A percentile compares a stretch with the other conserved stretches of the same genome.
Evolutionary conservation across 2,797 vertebrate species (phyloP).

Genomic region (Simalia tracyae): DNA sequence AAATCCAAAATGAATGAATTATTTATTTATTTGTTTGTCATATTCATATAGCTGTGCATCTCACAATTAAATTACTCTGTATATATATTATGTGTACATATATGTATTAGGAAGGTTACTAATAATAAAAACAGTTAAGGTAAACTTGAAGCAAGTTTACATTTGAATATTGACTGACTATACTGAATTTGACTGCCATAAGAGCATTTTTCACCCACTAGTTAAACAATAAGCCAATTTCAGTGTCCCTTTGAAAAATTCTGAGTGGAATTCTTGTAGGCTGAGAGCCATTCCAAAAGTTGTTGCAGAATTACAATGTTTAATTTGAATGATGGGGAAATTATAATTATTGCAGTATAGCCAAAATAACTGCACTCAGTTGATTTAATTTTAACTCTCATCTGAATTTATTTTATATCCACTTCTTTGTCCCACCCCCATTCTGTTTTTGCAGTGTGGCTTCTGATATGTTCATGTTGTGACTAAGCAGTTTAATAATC

Average conservation of each 20-base stretch:
- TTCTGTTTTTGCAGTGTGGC: background rate
- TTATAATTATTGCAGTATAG: background rate
- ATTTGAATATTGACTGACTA: background rate
- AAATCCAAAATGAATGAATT: background rate
- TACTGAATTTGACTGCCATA: background rate
- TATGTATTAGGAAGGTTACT: background rate
- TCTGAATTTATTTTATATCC: background rate
- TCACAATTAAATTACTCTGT: too few species aligned
- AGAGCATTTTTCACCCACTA: background rate
- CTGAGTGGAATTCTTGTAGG: background rate
- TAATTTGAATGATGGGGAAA: background rate
- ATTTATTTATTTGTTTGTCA: too few species aligned
- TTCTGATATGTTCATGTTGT: background rate
- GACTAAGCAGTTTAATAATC: background rate
- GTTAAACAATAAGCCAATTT: background rate
- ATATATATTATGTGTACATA: background rate
- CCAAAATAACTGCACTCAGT: background rate
- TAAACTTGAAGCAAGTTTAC: background rate
- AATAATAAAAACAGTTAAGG: background rate
- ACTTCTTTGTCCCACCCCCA: background rate
- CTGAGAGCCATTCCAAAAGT: background rate
- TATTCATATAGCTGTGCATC: too few species aligned
- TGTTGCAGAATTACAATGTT: background rate
- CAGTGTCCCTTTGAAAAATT: background rate
- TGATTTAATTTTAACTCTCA: background rate